These are phyloP conservation scores for Ursus arctos DNA, from an alignment of 2,113 vertebrate species.

Conservation along the genomic window DNA sequence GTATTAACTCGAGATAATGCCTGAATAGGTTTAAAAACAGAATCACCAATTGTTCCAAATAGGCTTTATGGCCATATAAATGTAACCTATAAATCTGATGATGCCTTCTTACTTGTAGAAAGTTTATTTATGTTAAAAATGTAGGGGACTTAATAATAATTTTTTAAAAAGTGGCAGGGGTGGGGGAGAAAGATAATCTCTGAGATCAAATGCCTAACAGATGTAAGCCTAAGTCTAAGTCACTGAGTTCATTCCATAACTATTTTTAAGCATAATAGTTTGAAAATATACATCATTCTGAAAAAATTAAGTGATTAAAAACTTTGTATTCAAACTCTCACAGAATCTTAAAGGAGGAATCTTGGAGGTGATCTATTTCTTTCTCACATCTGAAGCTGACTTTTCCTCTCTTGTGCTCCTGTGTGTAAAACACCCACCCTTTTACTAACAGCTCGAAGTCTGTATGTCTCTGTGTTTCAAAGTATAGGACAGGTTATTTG, in stretches of 20 bases:
- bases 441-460: not conserved
- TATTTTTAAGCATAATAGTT: not conserved
- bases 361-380: not conserved
- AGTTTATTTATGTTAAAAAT: not conserved
- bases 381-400: not conserved
- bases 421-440: not conserved
- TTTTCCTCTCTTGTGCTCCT: not conserved
- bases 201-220: not conserved
- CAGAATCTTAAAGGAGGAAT: not conserved
- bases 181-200: not conserved
- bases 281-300: not conserved
- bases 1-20: not conserved
- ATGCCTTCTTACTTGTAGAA: not conserved
- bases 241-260: not conserved
- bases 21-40: not conserved
- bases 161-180: not conserved
- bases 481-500: not conserved
- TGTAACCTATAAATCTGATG: not conserved
- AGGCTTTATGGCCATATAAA: not conserved
- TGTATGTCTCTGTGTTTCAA: not conserved
- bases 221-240: not conserved
- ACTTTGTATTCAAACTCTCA: not conserved
- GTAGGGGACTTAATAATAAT: not conserved
- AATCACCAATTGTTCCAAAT: not conserved
- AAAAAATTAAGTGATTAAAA: not conserved